These are phyloP conservation scores for Cerastis rubricosa DNA, from an alignment of 2,888 invertebrate species.

Conservation along the genomic window DNA sequence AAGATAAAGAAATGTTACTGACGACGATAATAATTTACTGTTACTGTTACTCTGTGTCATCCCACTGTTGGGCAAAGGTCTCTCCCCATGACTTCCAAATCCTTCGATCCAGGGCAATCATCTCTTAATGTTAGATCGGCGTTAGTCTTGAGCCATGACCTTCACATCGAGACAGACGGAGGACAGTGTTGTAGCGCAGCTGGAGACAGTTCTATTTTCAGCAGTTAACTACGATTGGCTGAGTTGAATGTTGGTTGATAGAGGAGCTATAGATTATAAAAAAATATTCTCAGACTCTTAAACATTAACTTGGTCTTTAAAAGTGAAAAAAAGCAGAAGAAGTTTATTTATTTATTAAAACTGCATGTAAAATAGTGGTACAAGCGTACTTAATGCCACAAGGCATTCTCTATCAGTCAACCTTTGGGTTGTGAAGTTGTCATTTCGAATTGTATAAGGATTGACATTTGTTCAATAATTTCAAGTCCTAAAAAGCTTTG, in stretches of 20 bases:
- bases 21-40: too few species aligned
- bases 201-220: too few species aligned
- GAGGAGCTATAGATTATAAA: too few species aligned
- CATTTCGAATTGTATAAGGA: not conserved
- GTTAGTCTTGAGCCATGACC: not conserved
- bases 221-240: not conserved
- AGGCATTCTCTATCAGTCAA: too few species aligned
- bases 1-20: not conserved
- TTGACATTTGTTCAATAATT: not conserved
- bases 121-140: too few species aligned
- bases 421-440: not conserved
- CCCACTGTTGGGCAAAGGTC: too few species aligned
- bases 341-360: too few species aligned
- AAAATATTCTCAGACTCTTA: not conserved
- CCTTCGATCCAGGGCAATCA: too few species aligned
- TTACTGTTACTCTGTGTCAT: too few species aligned
- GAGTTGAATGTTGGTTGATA: not conserved
- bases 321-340: not conserved
- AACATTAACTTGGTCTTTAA: not conserved
- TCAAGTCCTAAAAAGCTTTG: not conserved
- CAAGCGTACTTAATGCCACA: too few species aligned
- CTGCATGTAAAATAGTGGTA: too few species aligned
- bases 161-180: not conserved
- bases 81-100: too few species aligned
- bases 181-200: not conserved